Conservation (phyloP, 2,888 invertebrate species). For the Polydesmus complanatus region DNA sequence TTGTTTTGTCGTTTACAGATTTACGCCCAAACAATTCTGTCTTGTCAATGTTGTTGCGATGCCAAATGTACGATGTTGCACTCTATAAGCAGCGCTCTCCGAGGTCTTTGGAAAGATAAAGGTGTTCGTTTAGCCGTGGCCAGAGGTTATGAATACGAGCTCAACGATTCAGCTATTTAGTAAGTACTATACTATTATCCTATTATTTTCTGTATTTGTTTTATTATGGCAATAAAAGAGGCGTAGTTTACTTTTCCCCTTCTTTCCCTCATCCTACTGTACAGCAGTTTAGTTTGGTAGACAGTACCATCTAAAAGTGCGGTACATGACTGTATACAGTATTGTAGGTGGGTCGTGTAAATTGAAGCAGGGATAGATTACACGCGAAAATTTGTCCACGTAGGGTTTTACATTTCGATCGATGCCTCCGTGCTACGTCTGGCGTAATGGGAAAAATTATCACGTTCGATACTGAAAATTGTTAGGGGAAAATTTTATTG, state of each 20-base stretch:
- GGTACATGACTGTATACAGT: too few relatives aligned
- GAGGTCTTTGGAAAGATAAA: constrained; percentile 47
- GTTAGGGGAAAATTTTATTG: too few relatives aligned
- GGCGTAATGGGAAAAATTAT: too few relatives aligned
- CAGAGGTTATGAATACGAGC: constrained; percentile 50
- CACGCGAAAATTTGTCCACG: too few relatives aligned
- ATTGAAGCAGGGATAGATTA: too few relatives aligned
- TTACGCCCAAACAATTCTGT: constrained; percentile 30
- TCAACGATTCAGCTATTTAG: constrained; percentile 52
- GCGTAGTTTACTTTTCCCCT: neutral
- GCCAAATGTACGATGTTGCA: constrained; percentile 28
- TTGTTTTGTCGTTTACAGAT: constrained; percentile 23
- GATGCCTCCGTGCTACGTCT: too few relatives aligned
- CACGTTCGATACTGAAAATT: too few relatives aligned
- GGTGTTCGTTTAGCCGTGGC: constrained; percentile 48
- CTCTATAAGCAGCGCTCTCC: constrained; percentile 32
- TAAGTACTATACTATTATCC: constrained; percentile 37
- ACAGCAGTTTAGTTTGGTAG: too few relatives aligned
- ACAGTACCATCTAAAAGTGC: too few relatives aligned
- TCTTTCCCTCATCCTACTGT: neutral
- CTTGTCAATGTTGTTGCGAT: constrained; percentile 31
- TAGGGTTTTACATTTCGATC: too few relatives aligned
- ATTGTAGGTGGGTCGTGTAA: too few relatives aligned
- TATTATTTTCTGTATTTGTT: neutral
- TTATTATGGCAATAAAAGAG: neutral